Conservation (phyloP, 1,140 invertebrate species). For the Drosophila azteca region DNA sequence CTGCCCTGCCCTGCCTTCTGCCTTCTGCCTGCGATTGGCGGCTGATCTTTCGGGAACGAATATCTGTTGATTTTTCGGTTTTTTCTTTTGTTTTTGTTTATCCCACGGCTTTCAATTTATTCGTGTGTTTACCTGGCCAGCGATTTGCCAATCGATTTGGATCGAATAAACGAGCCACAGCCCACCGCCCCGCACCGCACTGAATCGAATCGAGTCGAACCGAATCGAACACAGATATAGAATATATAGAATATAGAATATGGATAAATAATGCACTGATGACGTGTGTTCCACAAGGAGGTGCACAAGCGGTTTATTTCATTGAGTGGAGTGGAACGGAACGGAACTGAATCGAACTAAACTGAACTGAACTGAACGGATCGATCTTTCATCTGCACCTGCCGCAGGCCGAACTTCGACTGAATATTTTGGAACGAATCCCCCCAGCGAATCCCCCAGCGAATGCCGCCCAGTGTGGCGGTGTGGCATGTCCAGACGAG, state of each 20-base stretch:
- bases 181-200: too few species aligned
- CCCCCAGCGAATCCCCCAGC: neutral
- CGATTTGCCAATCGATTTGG: slow-evolving; percentile 32
- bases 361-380: slow-evolving; percentile 17
- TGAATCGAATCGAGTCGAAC: too few species aligned
- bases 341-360: slow-evolving; percentile 6
- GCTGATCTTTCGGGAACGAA: neutral
- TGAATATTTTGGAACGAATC: slow-evolving; percentile 11
- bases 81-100: slow-evolving; percentile 53
- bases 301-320: too few species aligned
- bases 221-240: too few species aligned
- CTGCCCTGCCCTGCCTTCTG: neutral
- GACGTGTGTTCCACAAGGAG: too few species aligned
- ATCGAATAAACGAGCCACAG: slow-evolving; percentile 5
- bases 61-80: neutral
- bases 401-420: slow-evolving; percentile 55
- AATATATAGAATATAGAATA: neutral
- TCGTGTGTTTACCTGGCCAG: slow-evolving; percentile 50
- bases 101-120: slow-evolving; percentile 36
- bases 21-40: neutral
- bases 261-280: too few species aligned
- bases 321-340: neutral
- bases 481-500: slow-evolving; percentile 1
- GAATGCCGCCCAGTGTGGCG: slow-evolving; percentile 1
- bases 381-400: slow-evolving; percentile 52